Base-by-base conservation (phyloP, 2,797 vertebrate species). In the Semaprochilodus insignis region DNA sequence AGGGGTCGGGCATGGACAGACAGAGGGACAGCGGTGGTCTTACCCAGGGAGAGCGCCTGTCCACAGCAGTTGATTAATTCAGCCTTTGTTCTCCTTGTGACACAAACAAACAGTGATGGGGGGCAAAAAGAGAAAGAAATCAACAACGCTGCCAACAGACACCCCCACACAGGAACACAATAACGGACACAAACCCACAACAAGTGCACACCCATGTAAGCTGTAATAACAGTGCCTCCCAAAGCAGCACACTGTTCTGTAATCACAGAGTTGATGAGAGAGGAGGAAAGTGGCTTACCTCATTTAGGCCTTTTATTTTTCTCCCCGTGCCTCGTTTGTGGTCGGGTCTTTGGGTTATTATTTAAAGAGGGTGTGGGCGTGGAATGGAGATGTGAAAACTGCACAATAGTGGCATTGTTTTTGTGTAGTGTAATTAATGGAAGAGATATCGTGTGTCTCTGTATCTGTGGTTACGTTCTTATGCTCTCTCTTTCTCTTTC, bases 1-100 rank as follows among this genome's bases (percentile, higher is more conserved):
- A 80, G 82, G 55, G 52, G 78, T 51, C 31, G 6, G 27, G 57
- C 51, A 44, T 23, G 59, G 59, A 59, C 74, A 69, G 72, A 72
- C 23, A 48, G 52, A 79, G 34, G 57, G 81, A 65, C 66, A 44
- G 36, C 13, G 48, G 54, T 54, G 4, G 83, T 86, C 82, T 86
- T 86, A 87, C 83, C 87, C 87, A 84, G 70, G 71, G 80, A 74
- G 87, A 88, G 85, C 85, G 71, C 15, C 66, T 71, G 76, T 81
- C 89, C 88, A 85, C 86, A 75, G 83, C 80, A 74, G 88, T 88
- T 92, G 90, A 92, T 94, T 92, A 91, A 93, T 92, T 91, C 91
- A 89, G 88, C 84, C 89, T 91, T 93, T 93, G 90, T 93, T 92
- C 87, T 88, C 73, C 76, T 78, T 86, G 63, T 89, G 88, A 86